Evolutionary conservation across 2,888 invertebrate species (phyloP).

Genomic region (Himalopsyche japonica): DNA sequence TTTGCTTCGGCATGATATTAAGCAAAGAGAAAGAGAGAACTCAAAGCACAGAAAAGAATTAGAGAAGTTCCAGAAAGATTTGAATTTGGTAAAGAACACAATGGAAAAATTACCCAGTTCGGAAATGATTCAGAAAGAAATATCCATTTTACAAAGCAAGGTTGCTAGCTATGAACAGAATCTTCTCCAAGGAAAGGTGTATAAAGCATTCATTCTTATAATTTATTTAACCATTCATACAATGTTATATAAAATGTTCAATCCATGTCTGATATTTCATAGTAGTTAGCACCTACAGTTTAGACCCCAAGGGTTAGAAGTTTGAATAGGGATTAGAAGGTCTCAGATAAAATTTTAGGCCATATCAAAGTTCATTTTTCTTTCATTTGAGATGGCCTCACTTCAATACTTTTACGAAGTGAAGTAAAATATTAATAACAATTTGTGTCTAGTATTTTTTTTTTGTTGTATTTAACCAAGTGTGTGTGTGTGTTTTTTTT

Average conservation of each 20-base stretch:
- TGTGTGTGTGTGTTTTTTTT: conserved; percentile 41
- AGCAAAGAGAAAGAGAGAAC: conserved; percentile 49
- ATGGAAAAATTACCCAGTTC: conserved; percentile 49
- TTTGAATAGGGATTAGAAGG: no score
- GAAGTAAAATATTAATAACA: no score
- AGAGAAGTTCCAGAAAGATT: conserved; percentile 45
- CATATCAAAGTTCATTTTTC: no score
- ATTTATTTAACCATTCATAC: no score
- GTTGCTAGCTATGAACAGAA: conserved; percentile 53
- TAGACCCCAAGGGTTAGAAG: no score
- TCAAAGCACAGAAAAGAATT: conserved; percentile 49
- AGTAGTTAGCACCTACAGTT: no score
- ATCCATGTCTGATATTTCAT: no score
- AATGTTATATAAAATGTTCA: no score
- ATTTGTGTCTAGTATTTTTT: no score
- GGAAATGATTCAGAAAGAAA: conserved; percentile 50
- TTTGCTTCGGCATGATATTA: conserved; percentile 51
- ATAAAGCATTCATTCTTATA: background rate
- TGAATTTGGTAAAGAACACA: conserved; percentile 47
- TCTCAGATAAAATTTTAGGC: no score
- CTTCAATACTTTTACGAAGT: background rate
- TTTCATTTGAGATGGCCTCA: no score
- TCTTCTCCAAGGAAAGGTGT: conserved; percentile 51
- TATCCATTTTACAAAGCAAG: conserved; percentile 52
- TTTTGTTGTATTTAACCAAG: no score